phyloP scores from a whole-genome alignment of 92 coral and sea anemone species.

The Umimayanthus chanpuru region DNA sequence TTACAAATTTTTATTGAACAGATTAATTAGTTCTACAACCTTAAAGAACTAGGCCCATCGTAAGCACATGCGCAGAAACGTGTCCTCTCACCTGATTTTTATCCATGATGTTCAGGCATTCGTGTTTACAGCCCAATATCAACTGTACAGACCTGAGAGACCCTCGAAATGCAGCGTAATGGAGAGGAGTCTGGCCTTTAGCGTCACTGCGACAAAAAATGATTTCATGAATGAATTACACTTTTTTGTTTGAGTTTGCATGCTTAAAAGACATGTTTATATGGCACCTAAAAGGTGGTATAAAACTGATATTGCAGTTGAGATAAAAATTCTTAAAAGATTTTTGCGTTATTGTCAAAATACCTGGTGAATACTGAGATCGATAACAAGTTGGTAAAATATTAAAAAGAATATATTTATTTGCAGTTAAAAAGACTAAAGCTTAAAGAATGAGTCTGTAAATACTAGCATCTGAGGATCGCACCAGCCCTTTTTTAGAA shows the following conservation, averaged over 20 bases:
- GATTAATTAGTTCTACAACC: neutral
- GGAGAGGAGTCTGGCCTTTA: conserved; percentile 86
- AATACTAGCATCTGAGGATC: too few species aligned
- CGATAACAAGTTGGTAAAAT: too few species aligned
- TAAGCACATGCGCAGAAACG: neutral
- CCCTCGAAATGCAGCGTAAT: conserved; percentile 84
- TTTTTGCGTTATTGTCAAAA: too few species aligned
- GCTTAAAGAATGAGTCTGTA: too few species aligned
- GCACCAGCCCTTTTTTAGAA: too few species aligned
- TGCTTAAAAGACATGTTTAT: neutral
- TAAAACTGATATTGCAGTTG: too few species aligned
- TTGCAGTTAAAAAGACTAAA: too few species aligned
- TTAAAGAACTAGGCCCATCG: neutral
- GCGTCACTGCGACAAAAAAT: conserved; percentile 59
- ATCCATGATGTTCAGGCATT: conserved; percentile 77
- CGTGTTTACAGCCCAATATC: conserved; percentile 74
- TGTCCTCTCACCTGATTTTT: conserved; percentile 66
- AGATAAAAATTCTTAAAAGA: too few species aligned
- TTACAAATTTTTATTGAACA: neutral
- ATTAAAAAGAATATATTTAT: too few species aligned
- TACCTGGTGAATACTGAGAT: too few species aligned
- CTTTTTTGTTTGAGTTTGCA: too few species aligned
- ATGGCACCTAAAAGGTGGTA: neutral
- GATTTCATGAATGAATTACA: neutral
- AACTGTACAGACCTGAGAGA: conserved; percentile 77